phyloP scores from a whole-genome alignment of 2,888 invertebrate species.

The Luffia ferchaultella region DNA sequence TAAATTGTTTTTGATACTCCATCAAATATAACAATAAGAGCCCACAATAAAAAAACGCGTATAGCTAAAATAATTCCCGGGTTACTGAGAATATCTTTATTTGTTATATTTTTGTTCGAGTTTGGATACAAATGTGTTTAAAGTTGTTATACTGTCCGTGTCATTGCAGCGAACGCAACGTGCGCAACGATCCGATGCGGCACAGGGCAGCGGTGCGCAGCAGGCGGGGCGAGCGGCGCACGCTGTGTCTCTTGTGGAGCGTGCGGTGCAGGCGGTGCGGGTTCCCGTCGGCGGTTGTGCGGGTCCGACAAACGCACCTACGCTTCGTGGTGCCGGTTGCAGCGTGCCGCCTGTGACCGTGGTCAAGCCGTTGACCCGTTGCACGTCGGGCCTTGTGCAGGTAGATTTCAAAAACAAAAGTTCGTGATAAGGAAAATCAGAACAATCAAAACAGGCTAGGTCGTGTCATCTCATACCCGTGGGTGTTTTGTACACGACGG shows the following conservation, averaged over 20 bases:
- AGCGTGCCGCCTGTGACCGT: constrained; percentile 76
- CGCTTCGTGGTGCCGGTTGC: constrained; percentile 82
- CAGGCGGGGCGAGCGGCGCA: constrained; percentile 47
- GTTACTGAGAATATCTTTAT: no score
- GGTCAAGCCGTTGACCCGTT: constrained; percentile 78
- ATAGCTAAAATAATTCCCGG: no score
- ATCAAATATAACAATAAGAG: no score
- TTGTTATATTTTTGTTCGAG: no score
- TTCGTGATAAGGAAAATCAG: background rate
- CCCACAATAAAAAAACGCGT: no score
- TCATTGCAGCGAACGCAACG: constrained; percentile 49
- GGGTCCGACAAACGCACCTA: constrained; percentile 80
- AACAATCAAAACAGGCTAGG: no score
- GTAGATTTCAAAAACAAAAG: constrained; percentile 23
- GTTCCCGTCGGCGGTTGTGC: constrained; percentile 61
- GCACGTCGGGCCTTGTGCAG: constrained; percentile 72
- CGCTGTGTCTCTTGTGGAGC: constrained; percentile 48
- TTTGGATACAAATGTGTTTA: no score
- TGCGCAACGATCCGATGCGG: constrained; percentile 43
- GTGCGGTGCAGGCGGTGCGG: constrained; percentile 28
- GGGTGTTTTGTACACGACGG: no score
- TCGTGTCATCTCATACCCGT: no score
- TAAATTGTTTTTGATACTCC: no score
- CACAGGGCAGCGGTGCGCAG: constrained; percentile 43
- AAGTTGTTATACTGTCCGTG: no score